Conservation (phyloP, 2,888 invertebrate species). For the Rhagophthalmus giganteus region DNA sequence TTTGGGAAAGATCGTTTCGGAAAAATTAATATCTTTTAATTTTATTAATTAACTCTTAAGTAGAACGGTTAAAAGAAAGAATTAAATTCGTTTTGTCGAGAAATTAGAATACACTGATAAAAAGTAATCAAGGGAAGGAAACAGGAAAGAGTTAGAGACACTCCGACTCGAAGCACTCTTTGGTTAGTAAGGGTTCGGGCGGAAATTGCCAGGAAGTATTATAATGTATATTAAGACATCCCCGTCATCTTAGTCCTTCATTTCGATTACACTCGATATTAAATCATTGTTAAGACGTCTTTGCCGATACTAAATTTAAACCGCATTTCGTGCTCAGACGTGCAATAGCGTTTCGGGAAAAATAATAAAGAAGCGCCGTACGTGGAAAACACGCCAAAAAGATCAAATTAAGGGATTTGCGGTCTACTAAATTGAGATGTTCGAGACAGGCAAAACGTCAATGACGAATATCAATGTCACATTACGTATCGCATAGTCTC, state of each 20-base stretch:
- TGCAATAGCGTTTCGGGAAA: too few species aligned
- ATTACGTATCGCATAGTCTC: conserved; percentile 34
- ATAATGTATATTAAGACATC: conserved; percentile 52
- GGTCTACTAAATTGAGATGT: conserved; percentile 20
- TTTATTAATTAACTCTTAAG: too few species aligned
- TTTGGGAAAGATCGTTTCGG: too few species aligned
- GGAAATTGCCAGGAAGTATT: conserved; percentile 56
- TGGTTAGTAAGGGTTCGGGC: conserved; percentile 37
- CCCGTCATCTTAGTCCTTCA: conserved; percentile 36
- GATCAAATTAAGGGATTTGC: conserved; percentile 20
- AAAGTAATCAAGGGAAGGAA: conserved; percentile 29
- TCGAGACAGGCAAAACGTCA: conserved; percentile 18
- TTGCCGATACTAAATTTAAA: background rate
- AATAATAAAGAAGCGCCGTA: too few species aligned
- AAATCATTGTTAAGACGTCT: conserved; percentile 40
- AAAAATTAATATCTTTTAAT: too few species aligned
- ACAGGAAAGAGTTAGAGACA: conserved; percentile 29
- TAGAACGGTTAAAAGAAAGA: too few species aligned
- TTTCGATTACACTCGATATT: conserved; percentile 44
- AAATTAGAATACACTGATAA: conserved; percentile 24
- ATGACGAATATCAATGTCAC: conserved; percentile 27
- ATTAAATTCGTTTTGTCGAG: conserved; percentile 10
- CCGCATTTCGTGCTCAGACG: too few species aligned
- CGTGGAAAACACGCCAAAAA: background rate
- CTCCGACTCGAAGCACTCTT: conserved; percentile 26